A percentile compares a stretch with the other conserved stretches of the same genome.
These are phyloP conservation scores for Columba guinea DNA, from an alignment of 2,797 vertebrate species.

Conservation along the genomic window DNA sequence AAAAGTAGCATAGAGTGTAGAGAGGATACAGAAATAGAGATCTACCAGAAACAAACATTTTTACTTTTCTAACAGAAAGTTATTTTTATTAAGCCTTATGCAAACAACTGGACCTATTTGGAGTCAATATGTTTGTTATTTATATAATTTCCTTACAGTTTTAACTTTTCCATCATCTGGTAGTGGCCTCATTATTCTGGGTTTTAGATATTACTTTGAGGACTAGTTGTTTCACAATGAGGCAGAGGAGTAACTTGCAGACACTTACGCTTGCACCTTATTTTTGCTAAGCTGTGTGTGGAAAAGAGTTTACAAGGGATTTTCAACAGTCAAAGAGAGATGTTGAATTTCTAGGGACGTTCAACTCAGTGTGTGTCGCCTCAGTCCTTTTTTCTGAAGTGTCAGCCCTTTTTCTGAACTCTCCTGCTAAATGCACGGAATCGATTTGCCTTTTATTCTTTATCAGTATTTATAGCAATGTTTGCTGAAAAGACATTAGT, in stretches of 20 bases:
- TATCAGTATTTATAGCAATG: neutral
- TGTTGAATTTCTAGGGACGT: neutral
- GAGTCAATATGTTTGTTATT: neutral
- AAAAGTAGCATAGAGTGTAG: neutral
- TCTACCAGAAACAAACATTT: neutral
- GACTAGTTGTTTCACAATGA: neutral
- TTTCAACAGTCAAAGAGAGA: neutral
- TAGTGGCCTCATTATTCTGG: neutral
- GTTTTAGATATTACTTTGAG: neutral
- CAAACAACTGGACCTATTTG: neutral
- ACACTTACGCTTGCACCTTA: neutral
- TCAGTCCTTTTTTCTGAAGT: neutral
- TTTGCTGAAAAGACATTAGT: constrained; percentile 28
- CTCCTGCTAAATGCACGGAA: neutral
- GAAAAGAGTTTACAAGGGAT: neutral
- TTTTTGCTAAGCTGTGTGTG: neutral
- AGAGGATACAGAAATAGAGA: neutral
- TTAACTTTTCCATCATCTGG: neutral
- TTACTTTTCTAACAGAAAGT: neutral
- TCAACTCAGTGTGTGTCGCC: neutral
- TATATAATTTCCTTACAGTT: neutral
- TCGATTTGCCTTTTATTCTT: neutral
- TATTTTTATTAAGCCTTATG: neutral
- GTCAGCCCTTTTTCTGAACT: neutral
- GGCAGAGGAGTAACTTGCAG: neutral